A percentile compares a stretch with the other conserved stretches of the same genome.
Evolutionary conservation across 2,113 vertebrate genomes (phyloP).

Genomic region (Sebastes schlegelii): DNA sequence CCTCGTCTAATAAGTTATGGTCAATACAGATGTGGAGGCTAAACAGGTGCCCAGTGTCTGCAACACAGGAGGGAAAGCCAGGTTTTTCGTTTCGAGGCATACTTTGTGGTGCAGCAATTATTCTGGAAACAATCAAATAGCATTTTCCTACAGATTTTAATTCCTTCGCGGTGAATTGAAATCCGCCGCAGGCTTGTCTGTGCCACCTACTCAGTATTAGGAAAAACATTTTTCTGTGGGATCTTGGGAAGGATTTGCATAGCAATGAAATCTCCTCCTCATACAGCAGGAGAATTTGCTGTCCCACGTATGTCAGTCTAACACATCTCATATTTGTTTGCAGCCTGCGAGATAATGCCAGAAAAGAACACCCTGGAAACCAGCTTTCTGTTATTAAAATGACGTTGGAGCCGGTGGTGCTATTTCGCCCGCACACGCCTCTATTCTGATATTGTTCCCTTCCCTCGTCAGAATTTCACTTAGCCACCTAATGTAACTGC

Average conservation of each 20-base stretch:
- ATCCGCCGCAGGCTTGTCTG: constrained; percentile 30
- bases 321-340: constrained; percentile 18
- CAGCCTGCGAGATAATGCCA: constrained; percentile 37
- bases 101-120: constrained; percentile 31
- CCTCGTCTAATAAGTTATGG: constrained; percentile 35
- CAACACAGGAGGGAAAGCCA: background rate
- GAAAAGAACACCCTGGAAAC: constrained; percentile 23
- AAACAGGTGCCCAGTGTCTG: constrained; percentile 18
- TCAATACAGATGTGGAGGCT: constrained; percentile 20
- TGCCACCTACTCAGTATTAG: constrained; percentile 52
- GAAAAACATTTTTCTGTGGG: constrained; percentile 48
- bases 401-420: background rate
- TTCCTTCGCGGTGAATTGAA: constrained; percentile 46
- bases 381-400: constrained; percentile 5
- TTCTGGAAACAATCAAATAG: constrained; percentile 50
- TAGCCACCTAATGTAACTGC: constrained; percentile 45
- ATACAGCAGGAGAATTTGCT: constrained; percentile 27
- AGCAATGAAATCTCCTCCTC: constrained; percentile 50
- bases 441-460: background rate
- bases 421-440: background rate
- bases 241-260: constrained; percentile 53
- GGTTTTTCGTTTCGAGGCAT: constrained; percentile 21
- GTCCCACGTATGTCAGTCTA: constrained; percentile 27
- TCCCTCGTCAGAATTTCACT: constrained; percentile 46
- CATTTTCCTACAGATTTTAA: constrained; percentile 49